Conservation (phyloP, 2,888 invertebrate genomes). For the Pseudoips prasinana region DNA sequence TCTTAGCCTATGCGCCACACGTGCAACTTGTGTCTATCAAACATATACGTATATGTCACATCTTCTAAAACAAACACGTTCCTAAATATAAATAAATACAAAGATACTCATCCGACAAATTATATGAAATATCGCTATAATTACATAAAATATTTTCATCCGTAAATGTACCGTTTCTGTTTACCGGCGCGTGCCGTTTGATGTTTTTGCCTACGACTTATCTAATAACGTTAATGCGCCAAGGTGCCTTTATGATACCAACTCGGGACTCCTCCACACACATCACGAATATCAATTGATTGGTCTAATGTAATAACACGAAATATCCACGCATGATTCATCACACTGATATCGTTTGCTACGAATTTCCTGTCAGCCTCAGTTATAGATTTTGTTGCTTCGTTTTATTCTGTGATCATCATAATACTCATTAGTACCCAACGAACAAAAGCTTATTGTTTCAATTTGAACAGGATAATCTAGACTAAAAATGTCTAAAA, state of each 20-base stretch:
- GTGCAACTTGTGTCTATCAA: no score
- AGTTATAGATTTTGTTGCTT: slow-evolving; percentile 20
- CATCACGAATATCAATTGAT: slow-evolving; percentile 38
- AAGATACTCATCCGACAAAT: slow-evolving; percentile 23
- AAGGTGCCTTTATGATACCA: slow-evolving; percentile 27
- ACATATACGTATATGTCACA: no score
- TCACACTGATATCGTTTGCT: slow-evolving; percentile 19
- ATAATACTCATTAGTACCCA: slow-evolving; percentile 11
- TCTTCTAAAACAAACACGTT: no score
- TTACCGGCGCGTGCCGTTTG: slow-evolving; percentile 55
- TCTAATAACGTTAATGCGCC: slow-evolving; percentile 74
- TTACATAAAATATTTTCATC: slow-evolving; percentile 55
- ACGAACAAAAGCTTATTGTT: slow-evolving; percentile 26
- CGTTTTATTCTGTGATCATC: slow-evolving; percentile 28
- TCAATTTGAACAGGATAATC: slow-evolving; percentile 22
- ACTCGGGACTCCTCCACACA: slow-evolving; percentile 31
- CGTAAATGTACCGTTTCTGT: slow-evolving; percentile 58
- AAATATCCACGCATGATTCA: slow-evolving; percentile 27
- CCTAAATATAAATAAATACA: no score
- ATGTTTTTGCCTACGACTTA: slow-evolving; percentile 65
- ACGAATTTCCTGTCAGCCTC: slow-evolving; percentile 30
- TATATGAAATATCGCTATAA: slow-evolving; percentile 50
- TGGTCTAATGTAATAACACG: slow-evolving; percentile 36
- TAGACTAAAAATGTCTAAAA: neutral
- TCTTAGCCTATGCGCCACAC: no score